phyloP scores from a whole-genome alignment of 2,113 vertebrate species.

The Chroicocephalus ridibundus region DNA sequence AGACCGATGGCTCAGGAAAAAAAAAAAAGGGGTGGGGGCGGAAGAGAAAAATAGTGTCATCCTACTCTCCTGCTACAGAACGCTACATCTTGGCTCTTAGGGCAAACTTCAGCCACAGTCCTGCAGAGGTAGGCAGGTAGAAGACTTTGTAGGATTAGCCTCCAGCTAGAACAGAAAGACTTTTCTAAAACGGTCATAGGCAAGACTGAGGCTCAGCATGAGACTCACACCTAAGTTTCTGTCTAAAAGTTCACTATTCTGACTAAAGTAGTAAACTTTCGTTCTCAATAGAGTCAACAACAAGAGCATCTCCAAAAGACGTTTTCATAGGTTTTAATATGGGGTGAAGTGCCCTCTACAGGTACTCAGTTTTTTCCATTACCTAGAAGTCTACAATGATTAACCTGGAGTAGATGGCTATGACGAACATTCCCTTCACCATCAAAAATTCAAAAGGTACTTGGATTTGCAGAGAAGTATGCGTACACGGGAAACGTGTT shows the following conservation, averaged over 20 bases:
- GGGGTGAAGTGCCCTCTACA: conserved; percentile 5
- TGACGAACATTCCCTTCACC: not conserved
- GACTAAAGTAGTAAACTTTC: not conserved
- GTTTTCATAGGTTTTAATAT: not conserved
- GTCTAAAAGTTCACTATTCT: not conserved
- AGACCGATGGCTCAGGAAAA: not conserved
- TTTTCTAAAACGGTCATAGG: not conserved
- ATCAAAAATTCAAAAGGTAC: not conserved
- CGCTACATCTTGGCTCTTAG: not conserved
- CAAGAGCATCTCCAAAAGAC: not conserved
- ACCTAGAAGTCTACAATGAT: not conserved
- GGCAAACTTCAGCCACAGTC: not conserved
- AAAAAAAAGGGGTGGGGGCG: not conserved
- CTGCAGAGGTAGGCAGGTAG: not conserved
- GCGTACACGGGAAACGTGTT: fast-evolving
- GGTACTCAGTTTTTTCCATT: not conserved
- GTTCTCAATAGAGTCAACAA: not conserved
- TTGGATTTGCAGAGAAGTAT: not conserved
- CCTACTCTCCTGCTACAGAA: not conserved
- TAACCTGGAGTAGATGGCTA: not conserved
- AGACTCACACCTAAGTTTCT: not conserved
- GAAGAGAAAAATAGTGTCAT: not conserved
- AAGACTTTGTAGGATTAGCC: not conserved
- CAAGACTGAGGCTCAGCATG: not conserved
- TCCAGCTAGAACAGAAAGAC: not conserved